Evolutionary conservation across 2,113 vertebrate species (phyloP), one percentile per base, ranked within the genome.

Genomic region (Megaceryle maxima): DNA sequence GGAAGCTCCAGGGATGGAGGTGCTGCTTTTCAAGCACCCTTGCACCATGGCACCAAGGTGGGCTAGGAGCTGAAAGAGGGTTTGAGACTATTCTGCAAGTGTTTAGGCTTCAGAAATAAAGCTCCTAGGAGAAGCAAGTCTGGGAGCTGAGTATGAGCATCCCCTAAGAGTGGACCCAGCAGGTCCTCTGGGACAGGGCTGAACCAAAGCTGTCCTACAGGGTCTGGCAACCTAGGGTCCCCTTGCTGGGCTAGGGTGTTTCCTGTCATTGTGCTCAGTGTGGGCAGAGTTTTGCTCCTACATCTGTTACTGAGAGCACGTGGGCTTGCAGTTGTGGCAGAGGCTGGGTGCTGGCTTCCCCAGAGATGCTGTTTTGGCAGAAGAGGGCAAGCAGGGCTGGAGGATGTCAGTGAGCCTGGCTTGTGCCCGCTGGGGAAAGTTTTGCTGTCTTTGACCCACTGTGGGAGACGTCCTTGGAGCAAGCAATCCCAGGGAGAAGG

Each of bases 21-120:
- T 6, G 11, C 70, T 76, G 50, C 66, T 29, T 83, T 64, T 51
- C 0, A 9, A 53, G 33, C 44, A 53, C 37, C 44, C 20, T 41
- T 48, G 37, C 0, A 3, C 51, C 59, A 3, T 62, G 67, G n/a
- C 11, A 26, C 13, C 0, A 1, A 20, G 7, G 13, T 0, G 1
- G 28, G 37, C 1, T 5, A 59, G 46, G 22, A 22, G 44, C 39
- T 41, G 51, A 13, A 22, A 29, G 59, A 28, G 43, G 46, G 24
- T 22, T 67, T 67, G 59, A 63, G 41, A 7, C 33, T 33, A 31
- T 51, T 60, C 13, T 51, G 48, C 33, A 59, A 41, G 33, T 8
- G 18, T 60, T 67, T 72, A 31, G 31, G 35, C 19, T 68, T 77
- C 2, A 8, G 60, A 81, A 57, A 25, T 55, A 7, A 18, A 35